Percentiles rank a stretch among this genome's conserved stretches.
These are phyloP conservation scores for Meloe dianella DNA, from an alignment of 2,888 invertebrate genomes.

Conservation along the genomic window DNA sequence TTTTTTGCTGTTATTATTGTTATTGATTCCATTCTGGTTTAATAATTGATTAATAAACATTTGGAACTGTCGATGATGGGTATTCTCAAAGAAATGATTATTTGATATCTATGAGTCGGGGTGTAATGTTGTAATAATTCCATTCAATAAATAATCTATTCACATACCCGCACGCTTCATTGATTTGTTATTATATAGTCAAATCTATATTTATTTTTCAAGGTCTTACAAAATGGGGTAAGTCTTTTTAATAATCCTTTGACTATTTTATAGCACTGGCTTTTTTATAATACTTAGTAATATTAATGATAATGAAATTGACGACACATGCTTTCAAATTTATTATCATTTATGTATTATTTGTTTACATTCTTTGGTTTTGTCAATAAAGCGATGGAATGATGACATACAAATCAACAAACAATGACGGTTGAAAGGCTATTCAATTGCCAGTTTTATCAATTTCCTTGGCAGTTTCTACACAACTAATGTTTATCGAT, in stretches of 20 bases:
- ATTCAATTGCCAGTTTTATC: not conserved
- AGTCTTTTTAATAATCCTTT: not conserved
- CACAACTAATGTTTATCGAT: not conserved
- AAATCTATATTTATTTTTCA: not conserved
- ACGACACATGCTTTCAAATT: no score
- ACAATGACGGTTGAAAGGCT: not conserved
- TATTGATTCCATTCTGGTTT: no score
- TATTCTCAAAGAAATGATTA: no score
- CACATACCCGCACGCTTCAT: no score
- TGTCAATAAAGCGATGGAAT: not conserved
- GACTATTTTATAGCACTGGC: not conserved
- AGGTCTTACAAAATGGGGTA: constrained; percentile 5
- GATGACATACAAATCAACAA: not conserved
- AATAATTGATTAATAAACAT: no score
- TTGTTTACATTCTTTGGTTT: not conserved
- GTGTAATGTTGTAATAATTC: no score
- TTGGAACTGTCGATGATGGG: no score
- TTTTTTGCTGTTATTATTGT: no score
- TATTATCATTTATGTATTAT: not conserved
- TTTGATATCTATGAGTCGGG: no score
- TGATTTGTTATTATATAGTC: not conserved
- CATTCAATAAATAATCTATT: no score
- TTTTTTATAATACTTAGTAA: no score
- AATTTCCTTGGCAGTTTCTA: not conserved
- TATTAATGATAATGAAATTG: no score